Conservation (phyloP, 2,797 vertebrate genomes). For the Alexandromys oeconomus region DNA sequence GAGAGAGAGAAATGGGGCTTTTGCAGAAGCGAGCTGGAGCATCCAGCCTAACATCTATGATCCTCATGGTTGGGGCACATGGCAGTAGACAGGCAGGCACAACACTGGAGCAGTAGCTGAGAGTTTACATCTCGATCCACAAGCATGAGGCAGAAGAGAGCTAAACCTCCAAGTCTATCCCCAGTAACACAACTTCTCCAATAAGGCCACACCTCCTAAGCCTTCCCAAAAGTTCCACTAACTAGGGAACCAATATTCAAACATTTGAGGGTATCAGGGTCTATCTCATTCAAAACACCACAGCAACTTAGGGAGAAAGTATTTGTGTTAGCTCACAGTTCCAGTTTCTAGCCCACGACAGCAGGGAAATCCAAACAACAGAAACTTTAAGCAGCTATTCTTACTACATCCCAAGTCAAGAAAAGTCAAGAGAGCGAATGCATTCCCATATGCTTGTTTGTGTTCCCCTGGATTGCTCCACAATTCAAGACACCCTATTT, state of each 20-base stretch:
- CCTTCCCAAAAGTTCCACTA: neutral
- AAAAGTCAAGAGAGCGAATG: neutral
- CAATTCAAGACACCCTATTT: neutral
- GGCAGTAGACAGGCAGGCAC: neutral
- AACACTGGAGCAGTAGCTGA: neutral
- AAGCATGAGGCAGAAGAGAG: neutral
- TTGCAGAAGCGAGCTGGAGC: too few relatives aligned
- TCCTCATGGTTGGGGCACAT: neutral
- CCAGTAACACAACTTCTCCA: neutral
- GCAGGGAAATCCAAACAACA: neutral
- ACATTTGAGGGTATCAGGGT: neutral
- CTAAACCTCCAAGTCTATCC: neutral
- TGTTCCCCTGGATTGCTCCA: neutral
- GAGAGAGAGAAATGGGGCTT: too few relatives aligned
- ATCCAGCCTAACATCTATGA: neutral
- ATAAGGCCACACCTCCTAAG: neutral
- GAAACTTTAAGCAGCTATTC: neutral
- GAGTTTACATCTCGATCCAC: neutral
- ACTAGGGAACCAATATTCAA: neutral
- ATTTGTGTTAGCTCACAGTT: neutral
- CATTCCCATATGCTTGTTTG: neutral
- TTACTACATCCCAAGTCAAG: neutral
- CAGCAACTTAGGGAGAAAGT: neutral
- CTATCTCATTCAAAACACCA: neutral
- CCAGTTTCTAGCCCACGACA: neutral